A percentile compares a stretch with the other conserved stretches of the same genome.
These are phyloP conservation scores for Chlorodrepanis virens DNA, from an alignment of 2,113 vertebrate species.

Conservation along the genomic window DNA sequence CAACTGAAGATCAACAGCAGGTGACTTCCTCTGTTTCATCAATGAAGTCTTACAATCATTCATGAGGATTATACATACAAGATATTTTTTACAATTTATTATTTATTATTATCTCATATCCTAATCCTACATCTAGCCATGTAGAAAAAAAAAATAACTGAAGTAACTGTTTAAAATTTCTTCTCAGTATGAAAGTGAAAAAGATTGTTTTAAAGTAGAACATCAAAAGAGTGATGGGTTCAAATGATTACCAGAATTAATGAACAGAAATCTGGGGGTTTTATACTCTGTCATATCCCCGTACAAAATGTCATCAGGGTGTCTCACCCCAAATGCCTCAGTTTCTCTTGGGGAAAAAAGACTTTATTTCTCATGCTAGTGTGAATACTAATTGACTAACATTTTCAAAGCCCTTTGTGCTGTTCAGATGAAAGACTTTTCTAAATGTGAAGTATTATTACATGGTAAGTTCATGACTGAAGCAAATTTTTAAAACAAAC, in stretches of 20 bases:
- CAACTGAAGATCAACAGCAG: background rate
- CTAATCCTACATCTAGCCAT: background rate
- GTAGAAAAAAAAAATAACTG: background rate
- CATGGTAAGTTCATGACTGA: conserved; percentile 17
- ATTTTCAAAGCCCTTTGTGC: conserved; percentile 5
- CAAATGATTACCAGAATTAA: background rate
- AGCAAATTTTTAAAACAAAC: conserved; percentile 52
- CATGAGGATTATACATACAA: background rate
- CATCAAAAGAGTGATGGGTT: background rate
- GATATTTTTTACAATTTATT: background rate
- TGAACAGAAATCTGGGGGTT: background rate
- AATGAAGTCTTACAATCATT: background rate
- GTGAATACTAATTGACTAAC: background rate
- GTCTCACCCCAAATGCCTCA: background rate
- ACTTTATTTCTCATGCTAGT: background rate
- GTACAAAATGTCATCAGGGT: background rate
- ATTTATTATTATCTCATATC: background rate
- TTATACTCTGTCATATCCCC: background rate
- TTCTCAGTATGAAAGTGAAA: background rate
- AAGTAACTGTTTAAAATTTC: background rate
- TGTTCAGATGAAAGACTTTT: conserved; percentile 33
- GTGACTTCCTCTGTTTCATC: background rate
- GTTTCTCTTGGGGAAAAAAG: background rate
- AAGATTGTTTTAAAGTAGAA: background rate
- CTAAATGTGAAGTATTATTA: conserved; percentile 3